Evolutionary conservation across 2,113 vertebrate genomes (phyloP), one percentile per base, ranked within the genome.

Genomic region (Ailurus styani): DNA sequence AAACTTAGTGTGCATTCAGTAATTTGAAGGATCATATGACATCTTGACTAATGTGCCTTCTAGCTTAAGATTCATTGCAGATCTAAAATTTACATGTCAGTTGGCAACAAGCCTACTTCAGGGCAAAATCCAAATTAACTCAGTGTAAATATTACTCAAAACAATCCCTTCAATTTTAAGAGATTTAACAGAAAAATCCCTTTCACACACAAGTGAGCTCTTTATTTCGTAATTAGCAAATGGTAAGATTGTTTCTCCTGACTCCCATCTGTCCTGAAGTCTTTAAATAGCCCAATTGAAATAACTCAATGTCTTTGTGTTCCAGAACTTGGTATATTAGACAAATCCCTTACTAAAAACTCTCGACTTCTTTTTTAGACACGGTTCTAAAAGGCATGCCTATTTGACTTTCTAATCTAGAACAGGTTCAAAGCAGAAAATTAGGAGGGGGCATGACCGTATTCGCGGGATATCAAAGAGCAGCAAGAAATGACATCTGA

Each of bases 371-470:
- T 64, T 96, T 89, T 93, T 93, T 50, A 81, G 7, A 87, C 81
- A 77, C 6, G 55, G 13, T 55, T 96, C 82, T 94, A 70, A 91
- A 93, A 83, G 50, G 45, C 8, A 3, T 72, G 50, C 37, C 75
- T 81, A 81, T 95, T 97, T 93, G 96, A 90, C 50, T 97, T 98
- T 90, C 83, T 97, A 96, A 96, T 98, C 91, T 62, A 97, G 96
- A 97, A 93, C 37, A 95, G 68, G 68, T 95, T 96, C 90, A 77
- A 84, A 79, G 78, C 83, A 96, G 60, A 97, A 91, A 84, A 96
- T 95, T 86, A 96, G 72, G 86, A 95, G 54, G 29, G 34, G 54
- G 18, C 60, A 96, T 91, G 93, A 96, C 70, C n/a, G 54, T 89
- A 93, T 55, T 68, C 64, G 40, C 40, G 54, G 70, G 42, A 52